Percentiles rank a stretch among this genome's conserved stretches.
phyloP scores from a whole-genome alignment of 2,888 invertebrate genomes.

The Lacanobia oleracea region DNA sequence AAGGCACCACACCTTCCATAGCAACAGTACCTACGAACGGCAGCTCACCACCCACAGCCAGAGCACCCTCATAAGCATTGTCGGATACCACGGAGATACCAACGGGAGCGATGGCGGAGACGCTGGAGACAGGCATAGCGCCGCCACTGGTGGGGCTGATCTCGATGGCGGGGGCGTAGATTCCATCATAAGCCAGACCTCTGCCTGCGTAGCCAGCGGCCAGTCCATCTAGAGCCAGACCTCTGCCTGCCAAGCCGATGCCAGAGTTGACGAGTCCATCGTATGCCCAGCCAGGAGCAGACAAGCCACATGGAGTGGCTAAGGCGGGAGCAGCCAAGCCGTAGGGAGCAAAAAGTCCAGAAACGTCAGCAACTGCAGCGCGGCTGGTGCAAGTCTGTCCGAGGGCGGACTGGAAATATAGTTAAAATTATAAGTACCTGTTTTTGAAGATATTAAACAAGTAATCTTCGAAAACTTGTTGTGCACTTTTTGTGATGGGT shows the following conservation, averaged over 20 bases:
- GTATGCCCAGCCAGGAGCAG: conserved; percentile 5
- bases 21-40: conserved; percentile 72
- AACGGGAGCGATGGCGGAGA: neutral
- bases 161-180: conserved; percentile 19
- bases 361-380: conserved; percentile 39
- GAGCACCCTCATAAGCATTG: conserved; percentile 43
- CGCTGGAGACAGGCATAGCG: conserved; percentile 31
- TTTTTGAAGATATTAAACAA: too few relatives aligned
- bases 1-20: conserved; percentile 73
- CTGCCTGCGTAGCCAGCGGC: conserved; percentile 8
- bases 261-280: conserved; percentile 12
- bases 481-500: too few relatives aligned
- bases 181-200: conserved; percentile 5
- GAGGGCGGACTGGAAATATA: conserved; percentile 29
- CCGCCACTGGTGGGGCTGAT: conserved; percentile 38
- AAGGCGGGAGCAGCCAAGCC: neutral
- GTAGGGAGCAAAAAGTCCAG: neutral
- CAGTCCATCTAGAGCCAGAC: neutral
- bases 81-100: conserved; percentile 35
- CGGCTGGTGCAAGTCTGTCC: conserved; percentile 37
- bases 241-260: conserved; percentile 6
- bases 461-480: too few relatives aligned
- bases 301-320: neutral
- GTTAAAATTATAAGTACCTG: neutral
- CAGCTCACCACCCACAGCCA: conserved; percentile 70